Percentiles rank a stretch among this genome's conserved stretches.
Evolutionary conservation across 2,797 vertebrate species (phyloP).

Genomic region (Enteromius paludinosus): DNA sequence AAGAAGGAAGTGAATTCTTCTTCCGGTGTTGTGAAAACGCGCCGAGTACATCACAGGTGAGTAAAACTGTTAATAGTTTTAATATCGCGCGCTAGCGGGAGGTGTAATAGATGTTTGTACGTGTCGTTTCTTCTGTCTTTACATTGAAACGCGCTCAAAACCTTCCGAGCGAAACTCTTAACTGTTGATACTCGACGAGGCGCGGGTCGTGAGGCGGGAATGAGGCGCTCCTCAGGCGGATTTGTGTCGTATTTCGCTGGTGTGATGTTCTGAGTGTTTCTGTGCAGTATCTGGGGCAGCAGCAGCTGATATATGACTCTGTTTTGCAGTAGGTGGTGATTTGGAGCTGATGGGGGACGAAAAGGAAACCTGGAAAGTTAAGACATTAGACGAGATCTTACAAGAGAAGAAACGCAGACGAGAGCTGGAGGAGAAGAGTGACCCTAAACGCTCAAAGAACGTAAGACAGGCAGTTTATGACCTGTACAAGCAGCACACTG

Average conservation of each 20-base stretch:
- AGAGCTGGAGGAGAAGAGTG: conserved; percentile 93
- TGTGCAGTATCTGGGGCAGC: too few relatives aligned
- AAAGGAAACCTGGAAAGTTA: conserved; percentile 99
- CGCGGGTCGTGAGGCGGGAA: too few relatives aligned
- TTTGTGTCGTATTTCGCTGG: too few relatives aligned
- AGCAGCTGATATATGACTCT: neutral
- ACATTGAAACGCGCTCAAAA: too few relatives aligned
- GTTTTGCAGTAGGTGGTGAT: conserved; percentile 72
- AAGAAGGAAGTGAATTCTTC: conserved; percentile 28
- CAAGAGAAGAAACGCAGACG: conserved; percentile 96
- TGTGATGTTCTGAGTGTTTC: neutral
- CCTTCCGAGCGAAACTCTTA: too few relatives aligned
- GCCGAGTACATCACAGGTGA: conserved; percentile 76
- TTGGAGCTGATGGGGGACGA: conserved; percentile 97
- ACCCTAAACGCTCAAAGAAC: conserved; percentile 90
- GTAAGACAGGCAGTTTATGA: conserved; percentile 69
- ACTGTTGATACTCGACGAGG: too few relatives aligned
- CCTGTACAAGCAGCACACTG: neutral
- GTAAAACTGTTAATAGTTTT: conserved; percentile 46
- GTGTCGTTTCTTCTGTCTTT: neutral
- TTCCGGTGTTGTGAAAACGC: conserved; percentile 65
- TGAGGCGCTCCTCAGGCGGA: too few relatives aligned
- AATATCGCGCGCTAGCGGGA: fast-evolving
- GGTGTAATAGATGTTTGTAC: too few relatives aligned
- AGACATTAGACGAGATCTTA: conserved; percentile 98